phyloP scores from a whole-genome alignment of 2,113 vertebrate genomes.

The Forbesichthys agassizii region DNA sequence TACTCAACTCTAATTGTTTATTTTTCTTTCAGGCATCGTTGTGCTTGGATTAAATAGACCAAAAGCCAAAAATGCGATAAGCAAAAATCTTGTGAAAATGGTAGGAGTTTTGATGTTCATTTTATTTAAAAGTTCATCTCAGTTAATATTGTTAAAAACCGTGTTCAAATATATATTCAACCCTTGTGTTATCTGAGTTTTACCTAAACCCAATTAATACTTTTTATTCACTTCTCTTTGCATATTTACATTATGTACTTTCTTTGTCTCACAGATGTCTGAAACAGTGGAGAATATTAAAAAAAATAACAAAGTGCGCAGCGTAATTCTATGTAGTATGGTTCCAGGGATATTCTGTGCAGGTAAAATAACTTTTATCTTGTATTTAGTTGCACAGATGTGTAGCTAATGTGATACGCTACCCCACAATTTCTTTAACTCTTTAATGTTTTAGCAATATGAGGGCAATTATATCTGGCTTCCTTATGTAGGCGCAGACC shows the following conservation, averaged over 20 bases:
- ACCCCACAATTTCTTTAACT: background rate
- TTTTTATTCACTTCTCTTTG: background rate
- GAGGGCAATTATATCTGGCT: background rate
- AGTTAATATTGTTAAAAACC: too few species aligned
- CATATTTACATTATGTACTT: background rate
- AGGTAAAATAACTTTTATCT: conserved; percentile 72
- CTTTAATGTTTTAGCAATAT: background rate
- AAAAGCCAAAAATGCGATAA: conserved; percentile 95
- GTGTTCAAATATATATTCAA: background rate
- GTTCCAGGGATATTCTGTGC: conserved; percentile 97
- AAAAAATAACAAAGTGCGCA: conserved; percentile 91
- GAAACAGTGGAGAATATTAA: conserved; percentile 90
- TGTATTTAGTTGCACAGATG: background rate
- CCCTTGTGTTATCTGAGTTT: background rate
- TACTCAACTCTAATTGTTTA: conserved; percentile 25
- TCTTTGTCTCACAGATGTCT: conserved; percentile 78
- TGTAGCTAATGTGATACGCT: background rate
- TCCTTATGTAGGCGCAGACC: conserved; percentile 85
- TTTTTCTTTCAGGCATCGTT: conserved; percentile 85
- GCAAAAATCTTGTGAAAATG: conserved; percentile 91
- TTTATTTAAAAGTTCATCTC: background rate
- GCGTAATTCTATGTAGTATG: conserved; percentile 91
- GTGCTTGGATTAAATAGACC: conserved; percentile 94
- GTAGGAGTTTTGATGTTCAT: conserved; percentile 72
- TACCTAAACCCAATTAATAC: background rate